Evolutionary conservation across 1,140 invertebrate genomes (phyloP).

Genomic region (Nomia melanderi): DNA sequence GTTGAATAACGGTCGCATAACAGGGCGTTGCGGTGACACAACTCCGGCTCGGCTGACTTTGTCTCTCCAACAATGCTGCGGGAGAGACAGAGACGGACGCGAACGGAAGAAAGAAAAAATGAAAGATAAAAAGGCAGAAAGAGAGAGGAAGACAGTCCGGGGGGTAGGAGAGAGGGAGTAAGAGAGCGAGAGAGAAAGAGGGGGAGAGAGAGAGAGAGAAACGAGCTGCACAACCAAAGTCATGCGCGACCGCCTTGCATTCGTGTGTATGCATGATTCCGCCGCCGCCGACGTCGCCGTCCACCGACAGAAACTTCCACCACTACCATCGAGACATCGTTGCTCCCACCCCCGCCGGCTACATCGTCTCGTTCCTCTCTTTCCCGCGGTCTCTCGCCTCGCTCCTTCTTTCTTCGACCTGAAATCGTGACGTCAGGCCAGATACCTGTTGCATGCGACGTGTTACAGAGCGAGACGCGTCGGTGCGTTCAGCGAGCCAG

Average conservation of each 20-base stretch:
- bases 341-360: constrained; percentile 25
- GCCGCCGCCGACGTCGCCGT: not conserved
- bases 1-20: constrained; percentile 64
- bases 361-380: constrained; percentile 18
- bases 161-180: constrained; percentile 1
- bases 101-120: constrained; percentile 11
- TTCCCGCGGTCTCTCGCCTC: constrained; percentile 10
- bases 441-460: constrained; percentile 73
- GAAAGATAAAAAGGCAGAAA: not conserved
- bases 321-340: constrained; percentile 11
- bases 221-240: constrained; percentile 33
- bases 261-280: constrained; percentile 46
- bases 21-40: constrained; percentile 58
- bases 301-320: constrained; percentile 23
- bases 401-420: constrained; percentile 41
- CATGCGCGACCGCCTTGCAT: constrained; percentile 44
- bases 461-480: constrained; percentile 43
- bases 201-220: constrained; percentile 7
- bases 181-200: constrained; percentile 4
- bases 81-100: constrained; percentile 2
- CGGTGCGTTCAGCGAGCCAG: constrained; percentile 42
- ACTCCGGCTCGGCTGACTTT: constrained; percentile 40
- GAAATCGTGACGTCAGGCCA: constrained; percentile 67
- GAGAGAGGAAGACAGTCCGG: not conserved
- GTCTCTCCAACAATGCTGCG: constrained; percentile 35